phyloP scores from a whole-genome alignment of 2,888 invertebrate species.

The Mesorhabditis sp. region DNA sequence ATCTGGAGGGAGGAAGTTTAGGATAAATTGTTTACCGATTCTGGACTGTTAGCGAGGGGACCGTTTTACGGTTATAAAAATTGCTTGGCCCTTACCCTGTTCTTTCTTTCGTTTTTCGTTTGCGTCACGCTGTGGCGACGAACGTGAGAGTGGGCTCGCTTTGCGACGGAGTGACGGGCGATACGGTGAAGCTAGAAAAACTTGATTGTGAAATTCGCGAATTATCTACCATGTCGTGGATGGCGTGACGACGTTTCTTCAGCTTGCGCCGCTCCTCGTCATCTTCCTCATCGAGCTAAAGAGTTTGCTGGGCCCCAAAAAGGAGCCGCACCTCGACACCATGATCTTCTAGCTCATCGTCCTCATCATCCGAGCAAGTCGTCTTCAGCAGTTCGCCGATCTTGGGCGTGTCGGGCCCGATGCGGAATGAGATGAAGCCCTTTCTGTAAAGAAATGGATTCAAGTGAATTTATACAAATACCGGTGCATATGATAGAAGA shows the following conservation, averaged over 20 bases:
- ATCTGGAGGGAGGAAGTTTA: too few species aligned
- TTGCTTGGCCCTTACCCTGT: too few species aligned
- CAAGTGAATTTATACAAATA: constrained; percentile 3
- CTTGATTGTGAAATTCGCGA: background rate
- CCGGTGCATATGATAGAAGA: constrained; percentile 50
- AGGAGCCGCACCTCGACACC: constrained; percentile 6
- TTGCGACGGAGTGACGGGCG: background rate
- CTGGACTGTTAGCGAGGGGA: too few species aligned
- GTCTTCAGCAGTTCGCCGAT: constrained; percentile 54
- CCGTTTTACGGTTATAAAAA: too few species aligned
- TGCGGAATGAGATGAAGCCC: constrained; percentile 50
- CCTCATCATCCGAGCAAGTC: constrained; percentile 52
- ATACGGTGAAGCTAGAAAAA: background rate
- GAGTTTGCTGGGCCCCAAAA: background rate
- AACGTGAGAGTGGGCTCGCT: background rate
- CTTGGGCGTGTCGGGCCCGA: constrained; percentile 56
- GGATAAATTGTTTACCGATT: too few species aligned
- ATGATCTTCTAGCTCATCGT: constrained; percentile 19
- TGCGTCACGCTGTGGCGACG: background rate
- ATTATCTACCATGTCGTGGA: constrained; percentile 3
- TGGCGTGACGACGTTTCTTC: constrained; percentile 6
- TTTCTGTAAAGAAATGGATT: constrained; percentile 20
- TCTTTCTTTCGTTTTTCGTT: too few species aligned
- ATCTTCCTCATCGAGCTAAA: constrained; percentile 17
- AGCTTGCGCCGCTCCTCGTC: constrained; percentile 8